Conservation (phyloP, 1,140 invertebrate genomes). For the Onthophagus taurus region DNA sequence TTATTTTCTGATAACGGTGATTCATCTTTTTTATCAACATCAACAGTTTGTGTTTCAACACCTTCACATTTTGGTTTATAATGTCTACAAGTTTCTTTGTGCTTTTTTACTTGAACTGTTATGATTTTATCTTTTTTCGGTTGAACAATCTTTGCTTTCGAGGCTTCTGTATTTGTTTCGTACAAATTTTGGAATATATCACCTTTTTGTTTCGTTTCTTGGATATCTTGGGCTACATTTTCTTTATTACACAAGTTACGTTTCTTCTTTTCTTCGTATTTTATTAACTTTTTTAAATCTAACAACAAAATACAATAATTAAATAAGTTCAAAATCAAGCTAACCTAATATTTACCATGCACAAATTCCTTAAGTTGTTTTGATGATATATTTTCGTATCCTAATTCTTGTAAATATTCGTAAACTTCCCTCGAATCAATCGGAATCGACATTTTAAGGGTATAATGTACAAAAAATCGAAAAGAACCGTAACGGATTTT, state of each 20-base stretch:
- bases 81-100: background rate
- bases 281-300: slow-evolving; percentile 50
- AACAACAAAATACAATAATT: slow-evolving; percentile 22
- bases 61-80: slow-evolving; percentile 1
- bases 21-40: background rate
- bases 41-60: background rate
- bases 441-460: slow-evolving; percentile 24
- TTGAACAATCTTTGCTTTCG: slow-evolving; percentile 7
- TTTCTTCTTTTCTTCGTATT: slow-evolving; percentile 36
- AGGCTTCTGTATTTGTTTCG: slow-evolving; percentile 1
- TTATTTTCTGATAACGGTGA: background rate
- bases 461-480: no score
- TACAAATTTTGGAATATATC: slow-evolving; percentile 7
- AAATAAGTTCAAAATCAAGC: background rate
- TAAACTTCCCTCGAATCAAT: slow-evolving; percentile 41
- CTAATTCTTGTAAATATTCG: slow-evolving; percentile 42
- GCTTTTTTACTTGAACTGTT: slow-evolving; percentile 7
- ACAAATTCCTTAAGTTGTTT: slow-evolving; percentile 45
- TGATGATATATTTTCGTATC: slow-evolving; percentile 41
- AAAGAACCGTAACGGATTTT: no score
- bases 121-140: slow-evolving; percentile 11
- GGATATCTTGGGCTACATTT: slow-evolving; percentile 2
- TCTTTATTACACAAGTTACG: slow-evolving; percentile 16
- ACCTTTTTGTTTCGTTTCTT: background rate
- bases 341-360: slow-evolving; percentile 32